These are phyloP conservation scores for Embiotoca jacksoni DNA, from an alignment of 2,113 vertebrate species.

Conservation along the genomic window DNA sequence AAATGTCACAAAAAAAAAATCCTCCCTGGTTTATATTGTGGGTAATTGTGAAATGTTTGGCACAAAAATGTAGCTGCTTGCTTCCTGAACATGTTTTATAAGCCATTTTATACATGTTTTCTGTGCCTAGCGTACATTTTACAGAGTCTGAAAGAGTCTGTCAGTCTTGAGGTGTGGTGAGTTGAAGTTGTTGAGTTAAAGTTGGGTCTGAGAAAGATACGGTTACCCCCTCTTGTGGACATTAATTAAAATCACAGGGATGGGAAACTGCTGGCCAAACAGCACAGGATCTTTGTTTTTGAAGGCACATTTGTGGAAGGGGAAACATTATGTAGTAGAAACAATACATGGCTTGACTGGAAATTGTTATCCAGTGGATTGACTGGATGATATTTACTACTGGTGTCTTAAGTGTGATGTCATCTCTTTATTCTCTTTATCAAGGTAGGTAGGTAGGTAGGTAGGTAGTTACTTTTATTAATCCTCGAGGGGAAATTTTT, in stretches of 20 bases:
- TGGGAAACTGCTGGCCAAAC: neutral
- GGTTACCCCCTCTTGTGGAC: constrained; percentile 61
- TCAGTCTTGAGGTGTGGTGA: neutral
- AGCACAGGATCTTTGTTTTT: constrained; percentile 11
- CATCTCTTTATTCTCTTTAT: no score
- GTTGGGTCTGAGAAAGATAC: constrained; percentile 3
- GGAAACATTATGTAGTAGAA: neutral
- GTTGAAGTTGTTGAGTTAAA: neutral
- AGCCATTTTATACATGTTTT: constrained; percentile 13
- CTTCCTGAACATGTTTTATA: neutral
- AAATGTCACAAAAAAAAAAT: no score
- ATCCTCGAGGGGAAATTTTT: no score
- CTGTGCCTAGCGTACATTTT: neutral
- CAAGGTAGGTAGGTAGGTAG: no score
- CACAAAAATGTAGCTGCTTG: neutral
- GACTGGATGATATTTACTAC: no score
- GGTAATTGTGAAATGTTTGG: constrained; percentile 6
- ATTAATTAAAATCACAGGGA: constrained; percentile 14
- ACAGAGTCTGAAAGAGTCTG: neutral
- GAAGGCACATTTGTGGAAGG: neutral
- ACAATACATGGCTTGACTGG: neutral
- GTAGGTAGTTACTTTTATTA: no score
- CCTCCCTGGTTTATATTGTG: neutral
- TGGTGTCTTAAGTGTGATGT: no score
- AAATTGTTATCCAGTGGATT: no score